phyloP scores from a whole-genome alignment of 2,797 vertebrate species.

The Melanogrammus aeglefinus region DNA sequence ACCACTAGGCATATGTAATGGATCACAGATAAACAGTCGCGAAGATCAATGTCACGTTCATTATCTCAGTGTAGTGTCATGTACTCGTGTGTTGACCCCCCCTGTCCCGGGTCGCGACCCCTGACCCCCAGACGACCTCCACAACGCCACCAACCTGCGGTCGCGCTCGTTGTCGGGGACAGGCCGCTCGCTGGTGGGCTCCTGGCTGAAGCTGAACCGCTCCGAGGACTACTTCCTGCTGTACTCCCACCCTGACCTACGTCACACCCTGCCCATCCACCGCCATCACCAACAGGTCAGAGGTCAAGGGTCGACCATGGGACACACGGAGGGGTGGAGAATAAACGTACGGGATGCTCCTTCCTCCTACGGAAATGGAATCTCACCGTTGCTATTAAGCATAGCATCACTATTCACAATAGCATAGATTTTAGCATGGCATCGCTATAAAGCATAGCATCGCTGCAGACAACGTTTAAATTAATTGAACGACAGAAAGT shows the following conservation, averaged over 20 bases:
- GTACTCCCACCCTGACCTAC: conserved; percentile 95
- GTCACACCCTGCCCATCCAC: conserved; percentile 94
- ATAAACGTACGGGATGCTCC: no score
- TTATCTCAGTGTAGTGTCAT: no score
- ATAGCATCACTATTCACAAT: no score
- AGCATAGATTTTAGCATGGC: no score
- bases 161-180: conserved; percentile 94
- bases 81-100: not conserved
- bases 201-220: conserved; percentile 95
- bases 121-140: conserved; percentile 77
- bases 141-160: conserved; percentile 83
- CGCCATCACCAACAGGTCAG: conserved; percentile 93
- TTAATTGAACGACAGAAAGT: no score
- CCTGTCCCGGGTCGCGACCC: not conserved
- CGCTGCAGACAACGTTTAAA: not conserved
- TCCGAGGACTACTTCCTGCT: conserved; percentile 92
- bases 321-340: no score
- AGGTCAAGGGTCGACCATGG: not conserved
- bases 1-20: no score
- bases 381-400: no score
- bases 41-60: no score
- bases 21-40: no score
- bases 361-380: no score
- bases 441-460: no score
- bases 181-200: conserved; percentile 91